Percentiles rank a stretch among this genome's conserved stretches.
phyloP scores from a whole-genome alignment of 2,888 invertebrate species.

The Escarpia spicata region DNA sequence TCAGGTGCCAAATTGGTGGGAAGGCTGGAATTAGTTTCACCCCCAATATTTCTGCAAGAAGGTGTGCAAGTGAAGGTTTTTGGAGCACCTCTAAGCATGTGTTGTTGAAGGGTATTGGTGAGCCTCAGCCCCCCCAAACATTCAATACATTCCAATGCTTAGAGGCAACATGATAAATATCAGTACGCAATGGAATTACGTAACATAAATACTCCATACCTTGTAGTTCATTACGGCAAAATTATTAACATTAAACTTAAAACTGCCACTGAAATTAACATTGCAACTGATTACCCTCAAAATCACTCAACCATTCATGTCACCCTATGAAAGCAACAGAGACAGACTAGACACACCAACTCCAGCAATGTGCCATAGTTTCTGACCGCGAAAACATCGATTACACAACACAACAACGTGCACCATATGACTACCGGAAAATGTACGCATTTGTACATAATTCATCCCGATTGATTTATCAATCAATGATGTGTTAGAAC shows the following conservation, averaged over 20 bases:
- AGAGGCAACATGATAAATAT: too few relatives aligned
- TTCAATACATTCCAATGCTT: too few relatives aligned
- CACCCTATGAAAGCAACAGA: not conserved
- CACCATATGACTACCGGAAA: not conserved
- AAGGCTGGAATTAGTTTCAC: too few relatives aligned
- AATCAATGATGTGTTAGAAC: not conserved
- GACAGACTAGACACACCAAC: not conserved
- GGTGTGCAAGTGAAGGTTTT: too few relatives aligned
- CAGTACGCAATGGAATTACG: too few relatives aligned
- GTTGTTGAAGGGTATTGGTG: too few relatives aligned
- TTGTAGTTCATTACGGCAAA: too few relatives aligned
- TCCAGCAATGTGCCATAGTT: not conserved
- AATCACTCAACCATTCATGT: not conserved
- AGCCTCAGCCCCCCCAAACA: too few relatives aligned
- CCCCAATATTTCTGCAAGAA: too few relatives aligned
- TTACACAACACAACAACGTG: not conserved
- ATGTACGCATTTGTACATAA: not conserved
- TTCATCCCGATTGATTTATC: constrained; percentile 6
- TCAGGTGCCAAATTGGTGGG: too few relatives aligned
- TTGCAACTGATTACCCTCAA: not conserved
- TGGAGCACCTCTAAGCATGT: too few relatives aligned
- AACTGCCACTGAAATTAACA: not conserved
- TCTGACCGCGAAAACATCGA: not conserved
- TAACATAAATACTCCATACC: too few relatives aligned
- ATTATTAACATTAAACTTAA: not conserved